Evolutionary conservation across 2,888 invertebrate species (phyloP).

Genomic region (Shargacucullia verbasci): DNA sequence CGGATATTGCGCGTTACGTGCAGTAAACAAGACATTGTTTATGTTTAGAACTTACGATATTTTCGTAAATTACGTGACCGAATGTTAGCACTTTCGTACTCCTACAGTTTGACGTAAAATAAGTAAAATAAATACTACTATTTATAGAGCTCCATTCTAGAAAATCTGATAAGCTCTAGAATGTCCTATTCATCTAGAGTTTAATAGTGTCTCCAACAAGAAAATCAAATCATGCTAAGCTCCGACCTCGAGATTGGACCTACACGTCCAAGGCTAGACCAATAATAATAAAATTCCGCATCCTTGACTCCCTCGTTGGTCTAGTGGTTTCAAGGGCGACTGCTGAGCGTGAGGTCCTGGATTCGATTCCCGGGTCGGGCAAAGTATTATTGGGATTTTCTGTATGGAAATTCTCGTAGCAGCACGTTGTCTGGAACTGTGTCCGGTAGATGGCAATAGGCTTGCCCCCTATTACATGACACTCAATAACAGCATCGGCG

Average conservation of each 20-base stretch:
- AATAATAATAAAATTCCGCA: background rate
- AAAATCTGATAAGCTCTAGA: background rate
- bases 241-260: constrained; percentile 1
- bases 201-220: background rate
- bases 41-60: constrained; percentile 16
- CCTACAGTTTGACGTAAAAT: background rate
- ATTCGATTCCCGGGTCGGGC: too few relatives aligned
- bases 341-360: too few relatives aligned
- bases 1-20: constrained; percentile 38
- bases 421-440: too few relatives aligned
- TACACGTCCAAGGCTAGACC: constrained; percentile 5
- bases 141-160: background rate
- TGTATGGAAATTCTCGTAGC: too few relatives aligned
- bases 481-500: too few relatives aligned
- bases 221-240: background rate
- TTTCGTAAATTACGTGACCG: constrained; percentile 16
- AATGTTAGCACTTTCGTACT: constrained; percentile 6
- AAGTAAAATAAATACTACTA: background rate
- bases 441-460: too few relatives aligned
- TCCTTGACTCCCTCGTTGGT: too few relatives aligned
- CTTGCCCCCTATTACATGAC: too few relatives aligned
- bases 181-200: too few relatives aligned
- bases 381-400: too few relatives aligned
- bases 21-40: constrained; percentile 42
- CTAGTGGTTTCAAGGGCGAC: too few relatives aligned